Conservation (phyloP, 1,140 invertebrate genomes). For the Galleria mellonella region DNA sequence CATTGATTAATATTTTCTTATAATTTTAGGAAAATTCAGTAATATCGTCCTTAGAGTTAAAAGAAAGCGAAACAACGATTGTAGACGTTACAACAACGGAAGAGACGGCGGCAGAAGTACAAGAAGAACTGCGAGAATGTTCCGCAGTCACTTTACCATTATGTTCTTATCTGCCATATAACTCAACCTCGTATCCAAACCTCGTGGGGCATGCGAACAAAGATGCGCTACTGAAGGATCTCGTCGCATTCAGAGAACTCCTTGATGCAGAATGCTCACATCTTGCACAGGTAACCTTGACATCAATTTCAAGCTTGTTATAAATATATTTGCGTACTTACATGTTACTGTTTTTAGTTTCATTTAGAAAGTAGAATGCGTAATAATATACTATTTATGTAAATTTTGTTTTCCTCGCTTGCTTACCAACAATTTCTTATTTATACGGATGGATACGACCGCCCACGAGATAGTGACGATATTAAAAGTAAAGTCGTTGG, state of each 20-base stretch:
- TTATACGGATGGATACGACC: too few species aligned
- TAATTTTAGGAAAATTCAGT: slow-evolving; percentile 52
- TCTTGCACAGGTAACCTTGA: slow-evolving; percentile 74
- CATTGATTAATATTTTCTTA: too few species aligned
- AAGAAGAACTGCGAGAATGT: slow-evolving; percentile 78
- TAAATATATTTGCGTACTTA: too few species aligned
- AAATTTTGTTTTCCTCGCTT: too few species aligned
- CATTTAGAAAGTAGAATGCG: background rate
- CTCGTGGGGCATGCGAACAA: slow-evolving; percentile 80
- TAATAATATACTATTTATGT: too few species aligned
- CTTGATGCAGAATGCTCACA: slow-evolving; percentile 92
- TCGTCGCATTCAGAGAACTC: slow-evolving; percentile 89
- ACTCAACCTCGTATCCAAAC: slow-evolving; percentile 90
- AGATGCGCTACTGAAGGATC: slow-evolving; percentile 82
- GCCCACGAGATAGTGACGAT: too few species aligned
- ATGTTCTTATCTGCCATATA: slow-evolving; percentile 84
- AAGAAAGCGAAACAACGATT: slow-evolving; percentile 65
- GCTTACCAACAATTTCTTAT: too few species aligned
- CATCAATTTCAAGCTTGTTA: too few species aligned
- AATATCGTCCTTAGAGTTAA: slow-evolving; percentile 53
- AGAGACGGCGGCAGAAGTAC: slow-evolving; percentile 55
- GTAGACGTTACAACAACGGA: slow-evolving; percentile 75
- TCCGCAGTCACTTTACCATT: slow-evolving; percentile 79
- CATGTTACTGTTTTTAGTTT: background rate
- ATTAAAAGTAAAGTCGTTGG: too few species aligned